Evolutionary conservation across 2,888 invertebrate genomes (phyloP), one percentile per base, ranked within the genome.

Genomic region (Perithous albicinctus): DNA sequence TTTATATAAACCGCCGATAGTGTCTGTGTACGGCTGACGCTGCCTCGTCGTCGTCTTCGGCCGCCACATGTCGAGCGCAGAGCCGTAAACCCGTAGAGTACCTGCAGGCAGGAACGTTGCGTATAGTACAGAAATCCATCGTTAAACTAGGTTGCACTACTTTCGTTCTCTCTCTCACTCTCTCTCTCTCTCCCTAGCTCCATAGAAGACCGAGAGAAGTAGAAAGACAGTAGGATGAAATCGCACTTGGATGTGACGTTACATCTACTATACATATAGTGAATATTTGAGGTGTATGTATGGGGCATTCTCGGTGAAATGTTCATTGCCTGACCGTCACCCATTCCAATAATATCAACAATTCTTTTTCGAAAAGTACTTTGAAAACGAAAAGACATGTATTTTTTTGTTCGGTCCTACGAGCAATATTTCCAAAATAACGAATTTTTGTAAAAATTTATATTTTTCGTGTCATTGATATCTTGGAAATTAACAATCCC

Each of bases 121-220:
- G 54, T 38, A 67, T 69, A 70, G 29, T 70, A 46, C 38, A 70
- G 69, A 70, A 80, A 80, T 70, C 69, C 70, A 75, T 80, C 70
- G 75, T 75, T 46, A 56, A 80, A 80, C 80, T 59, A 38, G 80
- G 80, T 75, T 75, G 64, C 46, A 64, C 54, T 54, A 63, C 48
- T 51, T 61, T 67, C 35, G 46, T 41, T 78, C 43, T 70, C 41
- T 15, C 35, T 15, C 32, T 6, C 61, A 69, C 41, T 69, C 38
- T 12, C 10, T n/a, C 29, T 59, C 38, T n/a, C 35, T 23, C 29
- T n/a, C n/a, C n/a, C n/a, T n/a, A n/a, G n/a, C 4, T 38, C 15
- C n/a, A n/a, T n/a, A n/a, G n/a, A n/a, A 29, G 18, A 43, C 26
- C 32, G 56, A 26, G 43, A 32, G 51, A 66, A n/a, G 10, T 20